A percentile compares a stretch with the other conserved stretches of the same genome.
Evolutionary conservation across 2,888 invertebrate genomes (phyloP).

Genomic region (Ametastegia equiseti): DNA sequence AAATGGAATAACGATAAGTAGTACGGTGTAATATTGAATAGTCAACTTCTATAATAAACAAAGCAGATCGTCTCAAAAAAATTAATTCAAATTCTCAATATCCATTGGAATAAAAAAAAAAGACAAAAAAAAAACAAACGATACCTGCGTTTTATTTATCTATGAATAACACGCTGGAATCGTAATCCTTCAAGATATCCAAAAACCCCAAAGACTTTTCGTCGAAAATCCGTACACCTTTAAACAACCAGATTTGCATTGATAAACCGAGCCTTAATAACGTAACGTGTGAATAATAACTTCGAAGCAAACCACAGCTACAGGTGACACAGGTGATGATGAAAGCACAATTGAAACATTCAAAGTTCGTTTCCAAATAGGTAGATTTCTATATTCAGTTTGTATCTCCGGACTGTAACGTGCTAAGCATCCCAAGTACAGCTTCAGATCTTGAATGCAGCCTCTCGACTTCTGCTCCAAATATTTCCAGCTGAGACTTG

Average conservation of each 20-base stretch:
- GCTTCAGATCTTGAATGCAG: slow-evolving; percentile 67
- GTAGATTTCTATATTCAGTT: slow-evolving; percentile 31
- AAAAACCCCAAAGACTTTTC: not conserved
- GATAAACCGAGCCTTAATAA: slow-evolving; percentile 8
- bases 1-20: slow-evolving; percentile 1
- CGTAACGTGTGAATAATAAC: slow-evolving; percentile 17
- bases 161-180: not conserved
- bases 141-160: not conserved
- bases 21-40: not conserved
- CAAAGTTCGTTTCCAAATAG: not conserved
- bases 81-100: not conserved
- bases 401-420: slow-evolving; percentile 55
- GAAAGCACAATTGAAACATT: slow-evolving; percentile 9
- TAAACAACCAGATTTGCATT: slow-evolving; percentile 13
- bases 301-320: slow-evolving; percentile 15
- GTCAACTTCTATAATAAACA: slow-evolving; percentile 5
- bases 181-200: not conserved
- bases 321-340: not conserved
- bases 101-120: no score
- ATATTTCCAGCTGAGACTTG: slow-evolving; percentile 66
- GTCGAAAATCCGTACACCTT: not conserved
- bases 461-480: slow-evolving; percentile 66
- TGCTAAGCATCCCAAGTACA: slow-evolving; percentile 66
- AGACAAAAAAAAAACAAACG: not conserved
- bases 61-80: not conserved